Evolutionary conservation across 37 sponge, comb jelly and placozoan genomes (phyloP), one percentile per base, ranked within the genome.

Genomic region (Spongilla lacustris): DNA sequence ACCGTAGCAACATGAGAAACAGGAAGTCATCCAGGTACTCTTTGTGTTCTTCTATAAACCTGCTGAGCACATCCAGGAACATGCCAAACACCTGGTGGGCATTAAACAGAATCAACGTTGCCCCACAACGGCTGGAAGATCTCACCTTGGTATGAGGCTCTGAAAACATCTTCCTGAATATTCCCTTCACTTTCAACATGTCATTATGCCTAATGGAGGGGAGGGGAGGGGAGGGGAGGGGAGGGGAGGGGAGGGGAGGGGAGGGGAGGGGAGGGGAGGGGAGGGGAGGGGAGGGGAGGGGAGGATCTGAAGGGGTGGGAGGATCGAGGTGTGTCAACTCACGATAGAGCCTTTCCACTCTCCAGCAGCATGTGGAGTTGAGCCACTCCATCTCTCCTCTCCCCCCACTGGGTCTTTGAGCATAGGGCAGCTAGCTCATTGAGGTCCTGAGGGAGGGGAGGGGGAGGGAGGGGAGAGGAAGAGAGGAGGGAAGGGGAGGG

Each of bases 21-120:
- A 95, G 83, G 94, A 93, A 95, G 79, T 90, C 96, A 1, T 92
- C 87, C 50, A 95, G 71, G 29, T 93, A 49, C 46, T 87, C 86
- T 46, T 78, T 49, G 69, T 93, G 87, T 67, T 83, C 71, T 36
- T 83, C 73, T 1, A 95, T 85, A 74, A 90, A 95, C 25, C 50
- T 10, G 17, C 49, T 73, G 28, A 95, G 78, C 19, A 81, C 82
- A 29, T 95, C 93, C 74, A 95, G 86, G 30, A 95, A 95, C 85
- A 91, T 79, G 4, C 86, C 32, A 48, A 81, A 92, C 17, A 95
- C 93, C 94, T 93, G 72, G 71, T 25, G 70, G 29, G 66, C 49
- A 30, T 11, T 24, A 50, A 46, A 46, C 8, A 46, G 46, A 46
- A 46, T 46, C n/a, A n/a, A n/a, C n/a, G 10, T 19, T 23, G 13